Evolutionary conservation across 1,140 invertebrate species (phyloP).

Genomic region (Tetramorium simillimum): DNA sequence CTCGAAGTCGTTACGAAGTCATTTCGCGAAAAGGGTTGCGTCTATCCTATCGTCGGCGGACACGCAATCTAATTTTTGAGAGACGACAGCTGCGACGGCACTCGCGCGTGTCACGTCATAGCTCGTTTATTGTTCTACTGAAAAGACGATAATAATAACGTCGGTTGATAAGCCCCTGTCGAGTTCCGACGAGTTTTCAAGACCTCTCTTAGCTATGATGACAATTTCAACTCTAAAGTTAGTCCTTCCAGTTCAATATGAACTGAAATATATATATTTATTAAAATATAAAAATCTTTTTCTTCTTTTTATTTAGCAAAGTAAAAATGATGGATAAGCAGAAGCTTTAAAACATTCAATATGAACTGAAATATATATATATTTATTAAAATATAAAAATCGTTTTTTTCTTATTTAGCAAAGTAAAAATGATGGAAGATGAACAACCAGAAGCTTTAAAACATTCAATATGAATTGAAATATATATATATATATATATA

Average conservation of each 20-base stretch:
- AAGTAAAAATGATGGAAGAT: no score
- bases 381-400: no score
- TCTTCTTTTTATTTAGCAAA: no score
- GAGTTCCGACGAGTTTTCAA: background rate
- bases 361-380: background rate
- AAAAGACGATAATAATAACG: conserved; percentile 12
- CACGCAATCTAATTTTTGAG: conserved; percentile 56
- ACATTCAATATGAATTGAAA: background rate
- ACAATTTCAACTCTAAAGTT: background rate
- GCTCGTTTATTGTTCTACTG: conserved; percentile 7
- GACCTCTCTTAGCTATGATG: background rate
- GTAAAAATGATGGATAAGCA: no score
- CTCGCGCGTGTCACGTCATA: conserved; percentile 1
- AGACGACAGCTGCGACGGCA: conserved; percentile 6
- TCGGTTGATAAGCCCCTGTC: background rate
- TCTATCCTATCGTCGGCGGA: conserved; percentile 34
- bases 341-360: background rate
- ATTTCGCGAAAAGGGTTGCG: conserved; percentile 29
- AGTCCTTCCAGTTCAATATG: background rate
- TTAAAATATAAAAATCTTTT: no score
- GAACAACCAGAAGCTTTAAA: no score
- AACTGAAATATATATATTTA: no score
- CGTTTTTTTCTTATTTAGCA: no score
- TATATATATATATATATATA: no score
- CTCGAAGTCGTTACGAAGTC: conserved; percentile 49